Evolutionary conservation across 2,888 invertebrate species (phyloP), one percentile per base, ranked within the genome.

Genomic region (Diarsia dahlii): DNA sequence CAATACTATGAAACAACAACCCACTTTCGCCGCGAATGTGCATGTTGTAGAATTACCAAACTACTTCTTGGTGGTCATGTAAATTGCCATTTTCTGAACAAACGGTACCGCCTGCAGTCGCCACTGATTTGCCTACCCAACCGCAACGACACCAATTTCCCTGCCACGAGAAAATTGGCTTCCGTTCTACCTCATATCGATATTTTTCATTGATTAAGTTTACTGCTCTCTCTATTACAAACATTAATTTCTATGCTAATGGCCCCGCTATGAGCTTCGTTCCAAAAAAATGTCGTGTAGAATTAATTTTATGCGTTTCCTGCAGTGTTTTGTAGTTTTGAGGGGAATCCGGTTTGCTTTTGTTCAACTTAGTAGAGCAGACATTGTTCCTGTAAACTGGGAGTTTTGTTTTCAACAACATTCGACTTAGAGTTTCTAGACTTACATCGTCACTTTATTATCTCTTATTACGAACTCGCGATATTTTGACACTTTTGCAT

Each of bases 121-220:
- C 75, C 67, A 77, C 80, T 84, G 88, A 90, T 90, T 90, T 89
- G 86, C 84, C 23, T 76, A 84, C 82, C 77, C 69, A 81, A 78
- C 86, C 87, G 84, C 83, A 86, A 82, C 86, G 86, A 84, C 84
- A 88, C 85, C 88, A 86, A 87, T 91, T 90, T 89, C 82, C 87
- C 85, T 79, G 73, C 72, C 62, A 76, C 58, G 56, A 71, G 75
- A 76, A 85, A 87, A 85, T 84, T 84, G 80, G 79, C 74, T 78
- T 84, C 72, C 54, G 63, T 72, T 69, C 65, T 18, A 73, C 73
- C 58, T 69, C 73, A 78, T 70, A 77, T 83, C 78, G 71, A 82
- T 78, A 80, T 74, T 82, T 81, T 80, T 83, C 56, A 68, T 63
- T 78, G 71, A 82, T 78, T 70, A 74, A 80, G 56, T 80, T 78